phyloP scores from a whole-genome alignment of 2,888 invertebrate species.

The Trachelus stipa region DNA sequence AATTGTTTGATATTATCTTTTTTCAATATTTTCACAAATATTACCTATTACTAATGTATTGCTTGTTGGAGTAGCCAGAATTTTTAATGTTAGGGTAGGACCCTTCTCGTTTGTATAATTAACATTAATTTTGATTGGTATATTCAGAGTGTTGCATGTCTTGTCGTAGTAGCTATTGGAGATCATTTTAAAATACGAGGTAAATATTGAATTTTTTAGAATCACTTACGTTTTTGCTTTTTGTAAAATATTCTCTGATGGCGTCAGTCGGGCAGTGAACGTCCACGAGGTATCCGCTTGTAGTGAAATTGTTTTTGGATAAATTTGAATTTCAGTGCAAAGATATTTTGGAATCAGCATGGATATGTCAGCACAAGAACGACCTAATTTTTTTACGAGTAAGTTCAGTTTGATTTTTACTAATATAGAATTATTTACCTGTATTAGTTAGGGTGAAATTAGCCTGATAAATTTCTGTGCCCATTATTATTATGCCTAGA shows the following conservation, averaged over 20 bases:
- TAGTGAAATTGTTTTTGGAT: not conserved
- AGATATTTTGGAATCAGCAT: not conserved
- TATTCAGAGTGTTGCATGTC: not conserved
- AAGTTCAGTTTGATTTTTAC: not conserved
- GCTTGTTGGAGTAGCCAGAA: not conserved
- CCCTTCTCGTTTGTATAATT: not conserved
- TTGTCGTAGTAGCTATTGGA: not conserved
- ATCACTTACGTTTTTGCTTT: not conserved
- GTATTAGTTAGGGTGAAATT: conserved; percentile 27
- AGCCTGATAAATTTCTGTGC: conserved; percentile 27
- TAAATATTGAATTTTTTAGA: not conserved
- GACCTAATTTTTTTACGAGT: not conserved
- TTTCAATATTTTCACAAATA: not conserved
- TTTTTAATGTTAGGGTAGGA: not conserved
- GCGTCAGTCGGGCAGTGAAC: not conserved
- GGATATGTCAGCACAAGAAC: not conserved
- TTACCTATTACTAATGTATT: not conserved
- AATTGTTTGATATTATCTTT: not conserved
- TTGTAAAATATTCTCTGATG: not conserved
- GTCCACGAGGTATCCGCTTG: not conserved
- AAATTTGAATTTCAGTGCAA: not conserved
- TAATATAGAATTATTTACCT: conserved; percentile 13
- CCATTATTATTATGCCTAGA: conserved; percentile 26
- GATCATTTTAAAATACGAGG: not conserved
- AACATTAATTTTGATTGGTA: not conserved